A percentile compares a stretch with the other conserved stretches of the same genome.
These are phyloP conservation scores for Styela plicata DNA, from an alignment of 23 tunicate genomes.

Conservation along the genomic window DNA sequence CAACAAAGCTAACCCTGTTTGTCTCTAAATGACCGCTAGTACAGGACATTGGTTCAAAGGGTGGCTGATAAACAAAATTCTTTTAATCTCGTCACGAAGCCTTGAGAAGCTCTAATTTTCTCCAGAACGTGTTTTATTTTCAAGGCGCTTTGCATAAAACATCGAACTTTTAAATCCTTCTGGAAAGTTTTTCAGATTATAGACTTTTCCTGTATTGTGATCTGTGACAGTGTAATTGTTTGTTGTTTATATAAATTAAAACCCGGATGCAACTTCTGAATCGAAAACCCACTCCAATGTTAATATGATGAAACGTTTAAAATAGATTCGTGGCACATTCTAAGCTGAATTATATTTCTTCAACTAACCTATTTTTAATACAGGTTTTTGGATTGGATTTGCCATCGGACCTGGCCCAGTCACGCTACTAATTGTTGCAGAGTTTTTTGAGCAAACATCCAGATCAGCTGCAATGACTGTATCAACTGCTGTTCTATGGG, in stretches of 20 bases:
- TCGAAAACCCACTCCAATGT: not conserved
- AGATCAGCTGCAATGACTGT: constrained; percentile 50
- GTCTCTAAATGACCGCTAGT: too few relatives aligned
- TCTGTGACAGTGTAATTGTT: not conserved
- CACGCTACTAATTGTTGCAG: constrained; percentile 41
- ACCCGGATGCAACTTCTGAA: too few relatives aligned
- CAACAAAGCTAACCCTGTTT: too few relatives aligned
- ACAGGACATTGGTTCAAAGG: too few relatives aligned
- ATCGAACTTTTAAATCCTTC: too few relatives aligned
- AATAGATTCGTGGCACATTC: not conserved
- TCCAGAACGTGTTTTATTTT: too few relatives aligned
- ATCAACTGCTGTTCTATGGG: constrained; percentile 5
- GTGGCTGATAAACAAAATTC: too few relatives aligned
- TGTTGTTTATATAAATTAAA: too few relatives aligned
- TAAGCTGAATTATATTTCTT: too few relatives aligned
- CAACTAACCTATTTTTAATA: not conserved
- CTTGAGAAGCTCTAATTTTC: too few relatives aligned
- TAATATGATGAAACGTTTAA: not conserved
- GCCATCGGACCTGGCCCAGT: constrained; percentile 73
- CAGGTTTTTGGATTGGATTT: constrained; percentile 59
- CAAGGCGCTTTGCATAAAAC: too few relatives aligned
- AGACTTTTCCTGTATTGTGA: not conserved
- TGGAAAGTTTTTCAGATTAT: not conserved
- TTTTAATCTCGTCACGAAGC: too few relatives aligned
- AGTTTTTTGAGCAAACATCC: constrained; percentile 43